A percentile compares a stretch with the other conserved stretches of the same genome.
These are phyloP conservation scores for Allobates femoralis DNA, from an alignment of 2,797 vertebrate genomes.

Conservation along the genomic window DNA sequence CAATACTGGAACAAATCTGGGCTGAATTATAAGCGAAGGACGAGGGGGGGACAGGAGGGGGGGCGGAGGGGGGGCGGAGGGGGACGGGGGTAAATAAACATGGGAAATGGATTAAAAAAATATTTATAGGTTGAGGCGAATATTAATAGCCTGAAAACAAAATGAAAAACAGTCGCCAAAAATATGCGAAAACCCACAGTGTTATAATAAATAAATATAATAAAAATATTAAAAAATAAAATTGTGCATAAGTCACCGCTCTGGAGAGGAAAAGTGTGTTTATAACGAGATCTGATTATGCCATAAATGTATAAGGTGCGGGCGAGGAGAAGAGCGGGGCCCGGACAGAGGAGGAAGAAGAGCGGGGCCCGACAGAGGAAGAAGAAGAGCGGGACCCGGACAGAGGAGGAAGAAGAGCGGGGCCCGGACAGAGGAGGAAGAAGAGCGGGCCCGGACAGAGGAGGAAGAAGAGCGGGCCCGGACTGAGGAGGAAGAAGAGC, in stretches of 20 bases:
- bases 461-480: too few relatives aligned
- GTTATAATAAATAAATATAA: not conserved
- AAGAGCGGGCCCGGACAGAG: too few relatives aligned
- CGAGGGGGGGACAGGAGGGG: not conserved
- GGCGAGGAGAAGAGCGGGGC: not conserved
- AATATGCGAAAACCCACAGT: conserved; percentile 1
- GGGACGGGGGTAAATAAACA: conserved; percentile 33
- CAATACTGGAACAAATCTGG: conserved; percentile 16
- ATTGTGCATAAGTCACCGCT: not conserved
- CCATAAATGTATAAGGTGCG: not conserved
- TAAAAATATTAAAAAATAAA: not conserved
- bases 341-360: too few relatives aligned
- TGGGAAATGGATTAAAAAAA: conserved; percentile 24
- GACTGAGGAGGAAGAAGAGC: too few relatives aligned
- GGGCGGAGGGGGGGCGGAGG: too few relatives aligned
- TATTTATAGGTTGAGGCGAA: conserved; percentile 22
- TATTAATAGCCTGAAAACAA: conserved; percentile 25
- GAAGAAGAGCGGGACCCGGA: too few relatives aligned
- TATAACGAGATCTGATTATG: conserved; percentile 21
- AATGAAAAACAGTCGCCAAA: conserved; percentile 32
- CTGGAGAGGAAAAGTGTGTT: conserved; percentile 2
- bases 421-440: too few relatives aligned
- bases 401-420: too few relatives aligned
- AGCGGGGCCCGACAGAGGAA: too few relatives aligned
- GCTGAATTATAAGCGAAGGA: not conserved